Base-by-base conservation (phyloP, 2,888 invertebrate species). In the Ferdinandea cuprea region DNA sequence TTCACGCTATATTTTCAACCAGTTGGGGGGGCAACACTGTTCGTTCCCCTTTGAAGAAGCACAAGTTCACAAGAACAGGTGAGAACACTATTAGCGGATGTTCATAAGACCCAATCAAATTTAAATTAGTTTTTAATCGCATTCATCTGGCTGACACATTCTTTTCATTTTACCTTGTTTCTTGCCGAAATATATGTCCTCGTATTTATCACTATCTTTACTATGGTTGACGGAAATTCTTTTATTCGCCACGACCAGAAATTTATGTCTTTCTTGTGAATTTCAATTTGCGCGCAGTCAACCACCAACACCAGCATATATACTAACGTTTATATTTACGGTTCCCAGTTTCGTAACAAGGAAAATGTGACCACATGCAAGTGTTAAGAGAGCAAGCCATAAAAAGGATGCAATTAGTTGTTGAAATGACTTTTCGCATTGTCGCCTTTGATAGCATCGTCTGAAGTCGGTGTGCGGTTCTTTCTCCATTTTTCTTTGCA, bases 321-420 rank as follows among this genome's bases (percentile, higher is more conserved):
- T 25, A 54, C 61, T 28, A 17, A 54, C 13, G 17, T 3, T 17
- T n/a, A 5, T 42, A n/a, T 21, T 11, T 30, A n/a, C n/a, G n/a
- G n/a, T n/a, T n/a, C n/a, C n/a, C n/a, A n/a, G n/a, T n/a, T n/a
- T n/a, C n/a, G 40, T 25, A 13, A 1, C 32, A 17, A 3, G 9
- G 17, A 28, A 28, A 17, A 40, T 48, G 35, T 17, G 37, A 37
- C 30, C 40, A 65, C 19, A 48, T 44, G 21, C 28, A 37, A n/a
- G n/a, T n/a, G 11, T 2, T 11, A 46, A 5, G 35, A 48, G 9
- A 58, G 48, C 21, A 30, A 30, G 17, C 40, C 58, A 65, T 58
- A 54, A 58, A 63, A 65, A 58, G 73, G 73, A 74, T 65, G 73
- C 73, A 74, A 74, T 74, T 74, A 74, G 56, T 58, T 58, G 48